phyloP scores from a whole-genome alignment of 92 coral and sea anemone genomes.

The Isaurus tuberculatus region DNA sequence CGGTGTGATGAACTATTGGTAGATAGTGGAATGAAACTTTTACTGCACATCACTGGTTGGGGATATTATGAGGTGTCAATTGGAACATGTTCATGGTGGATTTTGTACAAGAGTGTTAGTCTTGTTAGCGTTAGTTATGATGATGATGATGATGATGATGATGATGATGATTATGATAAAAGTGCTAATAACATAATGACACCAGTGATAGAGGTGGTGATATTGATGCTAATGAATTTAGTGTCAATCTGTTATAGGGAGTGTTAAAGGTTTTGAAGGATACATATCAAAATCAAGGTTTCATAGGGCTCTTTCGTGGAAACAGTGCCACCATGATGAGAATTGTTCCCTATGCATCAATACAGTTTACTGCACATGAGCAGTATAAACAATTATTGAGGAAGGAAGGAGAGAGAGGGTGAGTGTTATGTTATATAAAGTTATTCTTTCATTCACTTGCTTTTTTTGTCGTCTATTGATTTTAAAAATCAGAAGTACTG shows the following conservation, averaged over 20 bases:
- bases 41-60: too few relatives aligned
- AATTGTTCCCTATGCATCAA: conserved; percentile 94
- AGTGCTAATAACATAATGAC: not conserved
- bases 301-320: conserved; percentile 91
- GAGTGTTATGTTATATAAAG: not conserved
- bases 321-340: conserved; percentile 99
- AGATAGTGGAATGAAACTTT: too few relatives aligned
- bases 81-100: too few relatives aligned
- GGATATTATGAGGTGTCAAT: too few relatives aligned
- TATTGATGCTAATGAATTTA: not conserved
- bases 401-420: conserved; percentile 72
- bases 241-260: conserved; percentile 60
- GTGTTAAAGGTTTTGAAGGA: conserved; percentile 76
- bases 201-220: not conserved
- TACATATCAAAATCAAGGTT: conserved; percentile 79
- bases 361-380: conserved; percentile 95
- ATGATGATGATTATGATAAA: too few relatives aligned
- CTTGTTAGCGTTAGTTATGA: too few relatives aligned
- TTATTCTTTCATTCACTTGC: too few relatives aligned
- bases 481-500: too few relatives aligned
- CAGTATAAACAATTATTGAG: conserved; percentile 82
- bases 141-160: too few relatives aligned
- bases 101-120: too few relatives aligned
- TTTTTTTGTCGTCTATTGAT: too few relatives aligned
- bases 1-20: too few relatives aligned